Conservation (phyloP, 1,140 invertebrate species). For the Scylla paramamosain region DNA sequence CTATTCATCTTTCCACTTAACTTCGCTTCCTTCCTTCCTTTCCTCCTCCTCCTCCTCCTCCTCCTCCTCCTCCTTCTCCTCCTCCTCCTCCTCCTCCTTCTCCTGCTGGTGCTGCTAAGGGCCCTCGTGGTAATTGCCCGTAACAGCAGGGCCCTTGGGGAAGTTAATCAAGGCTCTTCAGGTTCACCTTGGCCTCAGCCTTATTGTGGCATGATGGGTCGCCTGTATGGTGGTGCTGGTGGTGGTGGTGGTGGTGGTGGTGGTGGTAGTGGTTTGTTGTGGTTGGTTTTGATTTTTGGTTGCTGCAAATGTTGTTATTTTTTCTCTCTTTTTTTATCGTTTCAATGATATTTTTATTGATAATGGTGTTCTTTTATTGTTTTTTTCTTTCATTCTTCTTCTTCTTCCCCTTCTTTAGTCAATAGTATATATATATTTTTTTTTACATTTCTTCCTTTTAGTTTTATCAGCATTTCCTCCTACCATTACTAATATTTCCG, state of each 20-base stretch:
- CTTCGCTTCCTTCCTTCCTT: not conserved
- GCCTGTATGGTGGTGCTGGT: not conserved
- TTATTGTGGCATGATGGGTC: not conserved
- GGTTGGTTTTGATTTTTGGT: too few species aligned
- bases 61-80: not conserved
- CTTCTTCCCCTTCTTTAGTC: too few species aligned
- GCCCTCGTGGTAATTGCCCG: not conserved
- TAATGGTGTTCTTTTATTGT: too few species aligned
- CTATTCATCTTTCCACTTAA: not conserved
- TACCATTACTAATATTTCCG: too few species aligned
- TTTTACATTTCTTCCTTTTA: too few species aligned
- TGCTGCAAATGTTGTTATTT: too few species aligned
- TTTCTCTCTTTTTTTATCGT: too few species aligned
- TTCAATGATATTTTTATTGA: too few species aligned
- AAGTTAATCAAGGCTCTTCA: not conserved
- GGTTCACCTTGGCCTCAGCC: not conserved
- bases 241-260: not conserved
- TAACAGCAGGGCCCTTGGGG: not conserved
- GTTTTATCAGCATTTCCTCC: too few species aligned
- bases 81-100: not conserved
- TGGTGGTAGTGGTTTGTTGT: not conserved
- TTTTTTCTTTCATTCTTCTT: too few species aligned
- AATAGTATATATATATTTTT: too few species aligned
- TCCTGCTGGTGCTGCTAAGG: not conserved
- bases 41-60: not conserved